Percentiles rank a stretch among this genome's conserved stretches.
Conservation (phyloP, 2,888 invertebrate genomes). For the Cryptocheilus praepositus region DNA sequence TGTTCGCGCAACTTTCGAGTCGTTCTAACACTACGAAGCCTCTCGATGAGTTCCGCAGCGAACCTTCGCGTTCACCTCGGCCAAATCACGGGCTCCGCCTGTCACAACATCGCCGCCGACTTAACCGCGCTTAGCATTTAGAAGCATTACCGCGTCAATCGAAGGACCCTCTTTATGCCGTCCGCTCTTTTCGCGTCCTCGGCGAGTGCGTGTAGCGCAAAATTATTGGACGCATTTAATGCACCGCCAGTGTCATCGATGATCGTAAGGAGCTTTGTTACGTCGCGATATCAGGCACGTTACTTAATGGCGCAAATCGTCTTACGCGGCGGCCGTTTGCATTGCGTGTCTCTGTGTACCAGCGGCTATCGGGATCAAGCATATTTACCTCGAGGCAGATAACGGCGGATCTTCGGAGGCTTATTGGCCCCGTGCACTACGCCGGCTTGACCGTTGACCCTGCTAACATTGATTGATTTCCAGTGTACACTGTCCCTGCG, state of each 20-base stretch:
- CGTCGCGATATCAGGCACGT: conserved; percentile 10
- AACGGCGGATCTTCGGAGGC: conserved; percentile 31
- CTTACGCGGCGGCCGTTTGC: background rate
- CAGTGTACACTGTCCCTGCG: conserved; percentile 22
- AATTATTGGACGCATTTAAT: too few relatives aligned
- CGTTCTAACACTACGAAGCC: too few relatives aligned
- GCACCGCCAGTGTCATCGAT: background rate
- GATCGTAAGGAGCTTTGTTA: conserved; percentile 12
- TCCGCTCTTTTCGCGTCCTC: too few relatives aligned
- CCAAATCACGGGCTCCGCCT: too few relatives aligned
- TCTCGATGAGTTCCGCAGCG: too few relatives aligned
- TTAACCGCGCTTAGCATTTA: too few relatives aligned
- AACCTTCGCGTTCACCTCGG: too few relatives aligned
- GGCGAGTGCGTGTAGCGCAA: too few relatives aligned
- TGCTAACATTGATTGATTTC: conserved; percentile 47
- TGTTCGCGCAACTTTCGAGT: too few relatives aligned
- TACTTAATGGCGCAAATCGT: conserved; percentile 1
- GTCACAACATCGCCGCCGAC: too few relatives aligned
- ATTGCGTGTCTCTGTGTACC: conserved; percentile 2
- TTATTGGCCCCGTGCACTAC: conserved; percentile 25
- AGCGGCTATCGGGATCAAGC: conserved; percentile 26
- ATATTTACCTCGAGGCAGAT: conserved; percentile 34
- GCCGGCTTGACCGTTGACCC: conserved; percentile 43
- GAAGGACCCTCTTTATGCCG: too few relatives aligned
- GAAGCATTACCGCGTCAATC: too few relatives aligned